Evolutionary conservation across 2,113 vertebrate species (phyloP), one percentile per base, ranked within the genome.

Genomic region (Arothron firmamentum): DNA sequence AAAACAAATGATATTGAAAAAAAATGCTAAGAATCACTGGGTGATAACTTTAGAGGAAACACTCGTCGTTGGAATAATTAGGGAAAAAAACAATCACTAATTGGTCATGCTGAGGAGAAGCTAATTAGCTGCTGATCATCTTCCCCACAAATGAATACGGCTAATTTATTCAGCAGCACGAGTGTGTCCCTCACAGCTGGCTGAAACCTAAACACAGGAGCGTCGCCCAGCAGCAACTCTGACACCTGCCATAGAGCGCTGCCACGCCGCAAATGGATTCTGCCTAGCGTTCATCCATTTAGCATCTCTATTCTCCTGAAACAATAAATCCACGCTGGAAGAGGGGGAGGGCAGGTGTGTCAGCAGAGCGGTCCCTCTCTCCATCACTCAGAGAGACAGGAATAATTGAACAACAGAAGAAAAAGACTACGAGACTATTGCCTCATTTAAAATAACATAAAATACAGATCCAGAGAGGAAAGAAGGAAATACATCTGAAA

Each of bases 381-480:
- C 67, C 60, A 77, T 85, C 80, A 84, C 70, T 79, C 57, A 57
- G 79, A 81, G 60, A 10, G 53, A 54, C 34, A 61, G 60, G 64
- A 70, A 72, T 78, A 82, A 78, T 82, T 84, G 74, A 82, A 80
- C 77, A 81, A 85, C 72, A 67, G 71, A 67, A 77, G 61, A 62
- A 59, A 65, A 61, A 77, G 75, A 76, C 56, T 66, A 70, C 65
- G 47, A 54, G 79, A 85, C 70, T 4, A 21, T 71, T 85, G 79
- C 67, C 54, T 79, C 75, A 78, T 84, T 67, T 83, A 62, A 76
- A 77, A 79, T 62, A 80, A 75, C 57, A 80, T 63, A 79, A 72
- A 64, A 78, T 70, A 76, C 52, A 69, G 16, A n/a, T 57, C 19
- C 43, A 23, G 16, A 9, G 1, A 57, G 21, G 49, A 25, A 56